Percentiles rank a stretch among this genome's conserved stretches.
These are phyloP conservation scores for Antheraea yamamai DNA, from an alignment of 2,888 invertebrate genomes.

Conservation along the genomic window DNA sequence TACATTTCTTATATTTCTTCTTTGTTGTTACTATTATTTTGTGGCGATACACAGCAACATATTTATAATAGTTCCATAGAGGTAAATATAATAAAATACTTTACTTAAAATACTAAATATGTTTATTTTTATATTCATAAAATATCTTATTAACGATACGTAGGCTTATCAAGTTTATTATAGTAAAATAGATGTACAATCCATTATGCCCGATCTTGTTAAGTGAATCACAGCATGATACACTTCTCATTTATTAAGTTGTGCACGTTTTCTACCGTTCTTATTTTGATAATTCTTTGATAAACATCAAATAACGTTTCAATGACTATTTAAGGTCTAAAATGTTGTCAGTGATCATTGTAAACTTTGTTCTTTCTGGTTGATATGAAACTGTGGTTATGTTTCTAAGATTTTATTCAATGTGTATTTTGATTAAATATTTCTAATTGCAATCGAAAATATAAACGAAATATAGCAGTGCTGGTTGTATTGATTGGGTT, in stretches of 20 bases:
- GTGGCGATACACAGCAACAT: too few species aligned
- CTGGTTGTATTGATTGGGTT: conserved; percentile 28
- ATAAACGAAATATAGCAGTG: too few species aligned
- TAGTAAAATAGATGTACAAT: neutral
- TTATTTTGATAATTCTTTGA: neutral
- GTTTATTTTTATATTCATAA: too few species aligned
- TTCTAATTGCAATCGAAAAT: neutral
- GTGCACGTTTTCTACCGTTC: neutral
- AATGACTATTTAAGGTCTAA: neutral
- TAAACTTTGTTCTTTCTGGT: neutral
- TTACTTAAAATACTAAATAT: too few species aligned
- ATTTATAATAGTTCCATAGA: too few species aligned
- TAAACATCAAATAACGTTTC: neutral
- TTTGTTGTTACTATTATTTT: too few species aligned
- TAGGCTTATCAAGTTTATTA: neutral
- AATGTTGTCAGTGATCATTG: neutral
- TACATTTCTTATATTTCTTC: neutral
- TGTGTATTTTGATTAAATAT: conserved; percentile 21
- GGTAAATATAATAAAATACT: too few species aligned
- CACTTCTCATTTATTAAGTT: neutral
- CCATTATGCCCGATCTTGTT: neutral
- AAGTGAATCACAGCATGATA: neutral
- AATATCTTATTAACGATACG: too few species aligned
- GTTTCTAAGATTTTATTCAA: neutral
- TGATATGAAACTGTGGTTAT: conserved; percentile 14